Evolutionary conservation across 2,113 vertebrate species (phyloP).

Genomic region (Lepus timidus): DNA sequence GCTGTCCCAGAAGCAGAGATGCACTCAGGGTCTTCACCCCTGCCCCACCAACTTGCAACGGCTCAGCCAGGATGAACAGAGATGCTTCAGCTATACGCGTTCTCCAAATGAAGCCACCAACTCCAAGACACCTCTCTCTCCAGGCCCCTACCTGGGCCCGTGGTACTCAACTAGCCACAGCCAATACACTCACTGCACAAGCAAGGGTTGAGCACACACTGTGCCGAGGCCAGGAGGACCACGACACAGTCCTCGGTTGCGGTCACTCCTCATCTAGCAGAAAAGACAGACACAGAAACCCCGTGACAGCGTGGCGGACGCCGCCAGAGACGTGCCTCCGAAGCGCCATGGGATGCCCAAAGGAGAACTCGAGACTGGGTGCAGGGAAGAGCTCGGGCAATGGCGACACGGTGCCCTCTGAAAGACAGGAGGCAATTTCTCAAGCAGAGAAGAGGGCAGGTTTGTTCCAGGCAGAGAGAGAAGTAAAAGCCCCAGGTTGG

Average conservation of each 20-base stretch:
- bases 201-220: neutral
- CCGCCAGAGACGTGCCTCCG: neutral
- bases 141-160: too few species aligned
- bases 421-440: neutral
- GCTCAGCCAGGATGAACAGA: neutral
- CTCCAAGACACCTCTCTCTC: neutral
- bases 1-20: neutral
- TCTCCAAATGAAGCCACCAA: neutral
- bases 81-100: neutral
- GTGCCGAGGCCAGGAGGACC: neutral
- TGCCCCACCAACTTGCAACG: neutral
- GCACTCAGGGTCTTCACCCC: neutral
- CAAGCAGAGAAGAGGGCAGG: neutral
- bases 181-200: neutral
- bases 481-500: neutral
- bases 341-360: neutral
- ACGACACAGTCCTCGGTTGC: neutral
- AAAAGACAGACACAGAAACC: slow-evolving; percentile 25
- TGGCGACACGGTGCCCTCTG: neutral
- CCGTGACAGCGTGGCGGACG: neutral
- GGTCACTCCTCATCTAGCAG: neutral
- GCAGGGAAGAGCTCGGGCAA: neutral
- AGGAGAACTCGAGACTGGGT: neutral
- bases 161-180: too few species aligned
- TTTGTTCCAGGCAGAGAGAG: neutral